Evolutionary conservation across 1,140 invertebrate species (phyloP).

Genomic region (Magallana angulata): DNA sequence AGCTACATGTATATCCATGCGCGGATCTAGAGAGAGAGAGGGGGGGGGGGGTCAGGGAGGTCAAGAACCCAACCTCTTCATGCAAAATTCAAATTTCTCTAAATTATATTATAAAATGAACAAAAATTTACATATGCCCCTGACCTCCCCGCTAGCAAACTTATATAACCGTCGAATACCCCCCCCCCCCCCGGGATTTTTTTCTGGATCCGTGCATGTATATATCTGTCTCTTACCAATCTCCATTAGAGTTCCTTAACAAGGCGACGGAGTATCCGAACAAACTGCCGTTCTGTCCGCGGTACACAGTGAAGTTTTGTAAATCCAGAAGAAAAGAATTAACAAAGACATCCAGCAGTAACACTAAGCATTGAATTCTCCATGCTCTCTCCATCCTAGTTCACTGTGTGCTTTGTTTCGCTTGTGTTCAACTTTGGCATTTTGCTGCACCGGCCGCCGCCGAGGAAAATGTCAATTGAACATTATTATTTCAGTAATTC

Average conservation of each 20-base stretch:
- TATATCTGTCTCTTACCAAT: background rate
- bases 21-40: too few species aligned
- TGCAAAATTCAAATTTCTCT: too few species aligned
- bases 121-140: too few species aligned
- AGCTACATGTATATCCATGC: too few species aligned
- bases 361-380: background rate
- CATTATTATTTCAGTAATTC: background rate
- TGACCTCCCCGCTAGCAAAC: too few species aligned
- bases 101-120: too few species aligned
- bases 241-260: background rate
- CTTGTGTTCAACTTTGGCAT: background rate
- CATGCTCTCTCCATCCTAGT: background rate
- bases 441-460: background rate
- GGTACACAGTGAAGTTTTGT: background rate
- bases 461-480: conserved; percentile 3
- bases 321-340: background rate
- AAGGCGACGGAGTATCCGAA: background rate
- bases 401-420: background rate
- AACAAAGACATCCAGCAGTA: background rate
- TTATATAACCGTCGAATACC: too few species aligned
- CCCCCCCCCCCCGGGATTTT: too few species aligned
- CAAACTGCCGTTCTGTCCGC: background rate
- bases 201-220: too few species aligned
- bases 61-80: too few species aligned
- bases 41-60: too few species aligned